Percentiles rank a stretch among this genome's conserved stretches.
These are phyloP conservation scores for Prinia subflava DNA, from an alignment of 2,113 vertebrate species.

Conservation along the genomic window DNA sequence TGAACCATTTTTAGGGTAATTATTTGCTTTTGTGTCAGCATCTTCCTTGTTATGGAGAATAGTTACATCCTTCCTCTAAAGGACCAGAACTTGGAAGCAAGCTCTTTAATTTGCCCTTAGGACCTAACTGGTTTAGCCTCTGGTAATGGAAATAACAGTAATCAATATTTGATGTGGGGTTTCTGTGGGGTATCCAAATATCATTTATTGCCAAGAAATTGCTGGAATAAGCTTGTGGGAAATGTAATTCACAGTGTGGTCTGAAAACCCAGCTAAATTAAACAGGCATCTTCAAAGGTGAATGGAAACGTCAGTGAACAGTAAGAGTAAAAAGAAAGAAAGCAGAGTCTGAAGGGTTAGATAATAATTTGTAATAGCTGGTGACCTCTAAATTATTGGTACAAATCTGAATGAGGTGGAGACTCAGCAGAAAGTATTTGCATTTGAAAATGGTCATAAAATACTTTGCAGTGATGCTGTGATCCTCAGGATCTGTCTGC, in stretches of 20 bases:
- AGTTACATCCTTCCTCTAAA: background rate
- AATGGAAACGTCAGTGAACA: background rate
- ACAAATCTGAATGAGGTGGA: background rate
- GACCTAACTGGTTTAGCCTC: background rate
- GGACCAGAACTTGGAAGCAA: background rate
- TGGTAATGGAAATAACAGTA: background rate
- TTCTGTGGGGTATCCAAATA: constrained; percentile 39
- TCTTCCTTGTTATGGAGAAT: background rate
- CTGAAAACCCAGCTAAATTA: background rate
- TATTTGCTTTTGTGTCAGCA: constrained; percentile 12
- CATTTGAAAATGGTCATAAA: background rate
- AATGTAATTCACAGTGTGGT: background rate
- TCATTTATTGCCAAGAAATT: constrained; percentile 4
- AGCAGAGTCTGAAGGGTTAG: background rate
- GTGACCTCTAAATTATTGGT: constrained; percentile 15
- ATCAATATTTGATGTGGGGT: constrained; percentile 28
- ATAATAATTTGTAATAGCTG: constrained; percentile 17
- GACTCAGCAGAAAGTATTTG: background rate
- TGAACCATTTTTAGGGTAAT: background rate
- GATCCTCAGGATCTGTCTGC: background rate
- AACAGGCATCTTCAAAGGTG: constrained; percentile 1
- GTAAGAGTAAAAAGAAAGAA: background rate
- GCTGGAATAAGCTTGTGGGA: background rate
- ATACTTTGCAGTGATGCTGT: background rate
- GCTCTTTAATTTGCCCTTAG: background rate